Base-by-base conservation (phyloP, 2,888 invertebrate genomes). In the Eupithecia dodoneata region DNA sequence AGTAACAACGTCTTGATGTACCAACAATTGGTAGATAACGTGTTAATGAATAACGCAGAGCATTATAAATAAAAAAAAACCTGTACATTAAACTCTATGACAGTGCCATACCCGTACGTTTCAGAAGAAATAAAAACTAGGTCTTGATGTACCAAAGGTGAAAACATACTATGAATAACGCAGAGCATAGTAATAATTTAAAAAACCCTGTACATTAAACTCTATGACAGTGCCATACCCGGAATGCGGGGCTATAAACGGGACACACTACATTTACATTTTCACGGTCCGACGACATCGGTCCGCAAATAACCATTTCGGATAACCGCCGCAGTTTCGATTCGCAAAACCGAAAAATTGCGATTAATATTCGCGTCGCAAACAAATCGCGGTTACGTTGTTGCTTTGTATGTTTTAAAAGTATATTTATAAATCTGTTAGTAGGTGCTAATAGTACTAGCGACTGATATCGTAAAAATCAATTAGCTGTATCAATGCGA, bases 201-300 rank as follows among this genome's bases (percentile, higher is more conserved):
- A 52, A 66, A 66, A 63, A 4, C 7, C 71, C 71, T 74, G 63
- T 67, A 15, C 15, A 47, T 4, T 30, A 69, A 74, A 59, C 73
- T 78, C 75, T 78, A 12, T 78, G 78, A 47, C 77, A 18, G 44
- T 42, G 41, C 52, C 70, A 72, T 72, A 74, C 75, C 74, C 75
- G 45, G 75, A 77, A 74, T 74, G 71, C 74, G 71, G 75, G 77
- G 71, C 55, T 69, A 80, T 77, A 79, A 63, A 79, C 74, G 77
- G 73, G 69, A 75, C 80, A 78, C 79, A 78, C 77, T 76, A 79
- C 79, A 80, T 80, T 82, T 81, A 82, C 79, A 80, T 79, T 80
- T 79, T 80, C 78, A 79, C 79, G 79, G 79, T 81, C 76, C 76
- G 78, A 71, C 75, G 74, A 79, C 77, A 73, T 69, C 70, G 72